These are phyloP conservation scores for Steatornis caripensis DNA, from an alignment of 2,113 vertebrate genomes.

Conservation along the genomic window DNA sequence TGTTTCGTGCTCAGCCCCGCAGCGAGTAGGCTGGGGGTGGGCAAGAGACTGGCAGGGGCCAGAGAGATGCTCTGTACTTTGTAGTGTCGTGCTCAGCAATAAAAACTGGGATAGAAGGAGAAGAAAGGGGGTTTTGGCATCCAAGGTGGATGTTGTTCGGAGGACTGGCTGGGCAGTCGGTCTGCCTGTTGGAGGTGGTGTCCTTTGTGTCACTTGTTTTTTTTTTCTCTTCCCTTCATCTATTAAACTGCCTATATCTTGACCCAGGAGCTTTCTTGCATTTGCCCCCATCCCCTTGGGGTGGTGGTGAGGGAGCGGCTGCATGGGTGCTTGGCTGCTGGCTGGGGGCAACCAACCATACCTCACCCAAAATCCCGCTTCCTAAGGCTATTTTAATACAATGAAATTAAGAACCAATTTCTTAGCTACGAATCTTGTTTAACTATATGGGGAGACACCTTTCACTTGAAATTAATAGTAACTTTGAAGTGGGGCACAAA, in stretches of 20 bases:
- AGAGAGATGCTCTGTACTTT: neutral
- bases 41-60: neutral
- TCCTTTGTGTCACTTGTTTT: neutral
- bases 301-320: neutral
- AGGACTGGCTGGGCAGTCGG: neutral
- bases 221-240: neutral
- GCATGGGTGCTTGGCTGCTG: neutral
- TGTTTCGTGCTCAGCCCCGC: neutral
- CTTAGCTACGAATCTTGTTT: neutral
- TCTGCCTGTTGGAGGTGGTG: neutral
- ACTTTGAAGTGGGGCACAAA: neutral
- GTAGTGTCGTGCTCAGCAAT: neutral
- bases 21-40: neutral
- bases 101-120: neutral
- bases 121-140: neutral
- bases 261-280: neutral
- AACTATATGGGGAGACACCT: neutral
- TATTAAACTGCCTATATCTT: neutral
- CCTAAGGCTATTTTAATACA: neutral
- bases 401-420: neutral
- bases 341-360: neutral
- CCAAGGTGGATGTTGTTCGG: fast-evolving
- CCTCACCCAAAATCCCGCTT: neutral
- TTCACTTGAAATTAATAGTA: neutral
- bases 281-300: neutral